phyloP scores from a whole-genome alignment of 2,797 vertebrate species.

The Chelonia mydas region DNA sequence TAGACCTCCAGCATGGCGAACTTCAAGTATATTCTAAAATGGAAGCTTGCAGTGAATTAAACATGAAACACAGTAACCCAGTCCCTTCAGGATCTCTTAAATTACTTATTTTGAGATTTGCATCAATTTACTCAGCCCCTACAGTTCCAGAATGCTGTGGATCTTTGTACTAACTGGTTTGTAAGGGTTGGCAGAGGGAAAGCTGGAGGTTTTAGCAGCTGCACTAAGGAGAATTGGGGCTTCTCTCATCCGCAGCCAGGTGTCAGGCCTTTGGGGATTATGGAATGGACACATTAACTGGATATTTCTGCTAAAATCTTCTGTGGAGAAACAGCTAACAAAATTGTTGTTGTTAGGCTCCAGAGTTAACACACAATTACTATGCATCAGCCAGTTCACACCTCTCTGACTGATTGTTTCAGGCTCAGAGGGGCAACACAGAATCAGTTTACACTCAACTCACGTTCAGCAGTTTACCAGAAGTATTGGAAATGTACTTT shows the following conservation, averaged over 20 bases:
- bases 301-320: not conserved
- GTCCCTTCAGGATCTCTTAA: not conserved
- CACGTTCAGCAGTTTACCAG: not conserved
- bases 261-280: not conserved
- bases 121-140: not conserved
- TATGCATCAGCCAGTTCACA: not conserved
- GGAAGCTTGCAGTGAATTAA: not conserved
- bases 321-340: not conserved
- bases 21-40: not conserved
- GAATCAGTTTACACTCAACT: not conserved
- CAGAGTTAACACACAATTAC: not conserved
- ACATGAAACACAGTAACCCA: not conserved
- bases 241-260: not conserved
- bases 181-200: accelerated
- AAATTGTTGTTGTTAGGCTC: not conserved
- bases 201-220: not conserved
- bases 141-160: not conserved
- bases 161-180: not conserved
- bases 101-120: not conserved
- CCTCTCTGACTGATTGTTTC: not conserved
- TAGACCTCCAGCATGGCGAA: too few relatives aligned
- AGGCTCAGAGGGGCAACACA: not conserved
- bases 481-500: not conserved
- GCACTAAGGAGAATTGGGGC: not conserved
- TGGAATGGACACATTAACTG: not conserved